Percentiles rank a stretch among this genome's conserved stretches.
Conservation (phyloP, 1,140 invertebrate genomes). For the Anastrepha obliqua region DNA sequence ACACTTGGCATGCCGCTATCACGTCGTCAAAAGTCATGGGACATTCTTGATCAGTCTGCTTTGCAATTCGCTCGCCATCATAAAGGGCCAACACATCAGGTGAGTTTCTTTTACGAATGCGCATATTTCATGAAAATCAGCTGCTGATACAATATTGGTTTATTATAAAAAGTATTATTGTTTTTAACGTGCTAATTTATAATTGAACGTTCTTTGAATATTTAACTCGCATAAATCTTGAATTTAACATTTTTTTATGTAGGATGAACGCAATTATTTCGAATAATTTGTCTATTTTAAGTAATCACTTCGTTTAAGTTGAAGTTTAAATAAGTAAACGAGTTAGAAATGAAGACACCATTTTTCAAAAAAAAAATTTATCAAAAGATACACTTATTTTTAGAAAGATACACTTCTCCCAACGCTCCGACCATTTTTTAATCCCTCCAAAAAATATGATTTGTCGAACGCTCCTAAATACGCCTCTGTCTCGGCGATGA, state of each 20-base stretch:
- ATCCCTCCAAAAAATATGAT: too few relatives aligned
- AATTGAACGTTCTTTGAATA: neutral
- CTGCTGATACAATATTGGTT: neutral
- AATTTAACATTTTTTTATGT: neutral
- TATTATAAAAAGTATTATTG: neutral
- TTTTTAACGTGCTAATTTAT: neutral
- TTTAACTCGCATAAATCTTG: neutral
- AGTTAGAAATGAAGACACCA: too few relatives aligned
- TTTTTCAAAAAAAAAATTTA: too few relatives aligned
- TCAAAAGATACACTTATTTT: too few relatives aligned
- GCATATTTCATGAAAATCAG: too few relatives aligned
- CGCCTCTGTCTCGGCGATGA: too few relatives aligned
- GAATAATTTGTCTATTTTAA: too few relatives aligned
- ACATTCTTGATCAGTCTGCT: constrained; percentile 88
- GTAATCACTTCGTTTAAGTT: too few relatives aligned
- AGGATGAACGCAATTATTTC: neutral
- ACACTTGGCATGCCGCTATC: constrained; percentile 64
- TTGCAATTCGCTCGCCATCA: constrained; percentile 82
- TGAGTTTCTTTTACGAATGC: constrained; percentile 67
- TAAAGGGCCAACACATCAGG: constrained; percentile 83
- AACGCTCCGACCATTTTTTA: too few relatives aligned
- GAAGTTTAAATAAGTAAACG: too few relatives aligned
- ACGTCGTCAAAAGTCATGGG: constrained; percentile 94
- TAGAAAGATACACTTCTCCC: too few relatives aligned
- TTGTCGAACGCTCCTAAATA: too few relatives aligned